Evolutionary conservation across 2,797 vertebrate genomes (phyloP), one percentile per base, ranked within the genome.

Genomic region (Scyliorhinus canicula): DNA sequence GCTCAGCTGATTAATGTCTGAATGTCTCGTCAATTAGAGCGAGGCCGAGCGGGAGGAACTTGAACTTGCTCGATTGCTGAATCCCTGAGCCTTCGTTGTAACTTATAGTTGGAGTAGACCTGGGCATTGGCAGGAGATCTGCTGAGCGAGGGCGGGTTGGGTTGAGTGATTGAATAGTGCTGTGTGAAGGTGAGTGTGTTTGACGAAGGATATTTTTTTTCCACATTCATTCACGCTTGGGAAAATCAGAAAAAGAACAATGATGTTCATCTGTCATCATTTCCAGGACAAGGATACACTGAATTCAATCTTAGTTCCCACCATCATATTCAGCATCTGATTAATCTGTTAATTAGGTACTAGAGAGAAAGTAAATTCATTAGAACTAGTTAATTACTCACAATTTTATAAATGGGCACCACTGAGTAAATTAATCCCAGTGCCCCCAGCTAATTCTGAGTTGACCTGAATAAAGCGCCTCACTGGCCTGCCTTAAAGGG

Each of bases 261-360:
- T 1, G 19, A 35, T 86, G 26, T 63, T 90, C 57, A 40, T 90
- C 3, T 40, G 40, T 90, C 8, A 82, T 1, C 8, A 86, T 63
- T 63, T 90, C 19, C 12, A 21, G 55, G 35, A 35, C 55, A 60
- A 19, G n/a, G 35, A 21, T 1, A 60, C 16, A 35, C 35, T 82
- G 7, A 9, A 63, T 90, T 90, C 35, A 90, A 9, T 60, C 19
- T 63, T 90, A 7, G 7, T 3, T 40, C 85, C 31, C 86, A 63
- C 55, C 11, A 35, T 40, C 55, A 40, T 60, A 40, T 16, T 40
- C 86, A 40, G 86, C 31, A 19, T 90, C 35, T 90, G 86, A 90
- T 60, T 60, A 90, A 90, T 90, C 55, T 63, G 86, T 63, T 90
- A 90, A 90, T 90, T 63, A 90, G 11, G 55, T 86, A 9, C 50